Evolutionary conservation across 2,888 invertebrate genomes (phyloP).

Genomic region (Netelia inedita): DNA sequence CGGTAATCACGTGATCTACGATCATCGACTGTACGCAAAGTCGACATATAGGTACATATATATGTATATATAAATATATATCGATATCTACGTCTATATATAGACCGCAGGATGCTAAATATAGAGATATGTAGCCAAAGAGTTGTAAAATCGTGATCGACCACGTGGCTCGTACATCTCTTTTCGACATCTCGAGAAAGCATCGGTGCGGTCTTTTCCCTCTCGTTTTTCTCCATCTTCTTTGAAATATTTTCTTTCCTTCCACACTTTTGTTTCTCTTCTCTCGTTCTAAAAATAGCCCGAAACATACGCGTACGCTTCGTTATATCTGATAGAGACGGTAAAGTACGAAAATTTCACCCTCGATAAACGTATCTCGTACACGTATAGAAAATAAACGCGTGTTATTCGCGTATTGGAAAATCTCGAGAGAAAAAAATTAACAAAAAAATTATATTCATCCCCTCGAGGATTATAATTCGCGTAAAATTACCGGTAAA

Average conservation of each 20-base stretch:
- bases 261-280: not conserved
- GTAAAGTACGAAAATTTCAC: too few relatives aligned
- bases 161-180: constrained; percentile 57
- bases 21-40: constrained; percentile 63
- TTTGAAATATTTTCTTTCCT: constrained; percentile 5
- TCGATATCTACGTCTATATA: too few relatives aligned
- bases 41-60: constrained; percentile 7
- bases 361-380: too few relatives aligned
- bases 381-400: too few relatives aligned
- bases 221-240: not conserved
- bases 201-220: not conserved
- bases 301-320: not conserved
- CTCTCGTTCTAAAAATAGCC: too few relatives aligned
- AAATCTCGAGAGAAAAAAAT: not conserved
- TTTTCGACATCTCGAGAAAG: constrained; percentile 51
- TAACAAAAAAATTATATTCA: constrained; percentile 29
- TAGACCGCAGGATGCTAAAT: not conserved
- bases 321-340: not conserved
- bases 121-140: constrained; percentile 7
- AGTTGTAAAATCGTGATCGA: constrained; percentile 43
- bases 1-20: constrained; percentile 79
- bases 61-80: not conserved
- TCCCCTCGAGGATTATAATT: constrained; percentile 48
- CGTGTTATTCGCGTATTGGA: too few relatives aligned
- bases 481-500: not conserved